A percentile compares a stretch with the other conserved stretches of the same genome.
Conservation (phyloP, 1,140 invertebrate genomes). For the Pachyrhynchus sulphureomaculatus region DNA sequence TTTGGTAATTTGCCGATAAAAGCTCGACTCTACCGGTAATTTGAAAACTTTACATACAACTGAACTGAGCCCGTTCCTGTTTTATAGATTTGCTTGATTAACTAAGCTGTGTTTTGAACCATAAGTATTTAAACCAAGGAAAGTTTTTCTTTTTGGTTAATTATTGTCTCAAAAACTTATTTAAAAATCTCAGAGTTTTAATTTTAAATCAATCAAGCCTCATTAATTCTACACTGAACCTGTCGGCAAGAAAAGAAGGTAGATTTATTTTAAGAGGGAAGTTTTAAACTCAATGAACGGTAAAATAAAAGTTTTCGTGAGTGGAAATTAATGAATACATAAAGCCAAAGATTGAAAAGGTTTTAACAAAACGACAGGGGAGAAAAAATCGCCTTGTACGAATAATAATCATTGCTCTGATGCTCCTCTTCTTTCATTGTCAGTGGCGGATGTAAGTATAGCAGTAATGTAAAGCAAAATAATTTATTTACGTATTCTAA, state of each 20-base stretch:
- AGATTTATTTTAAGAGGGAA: constrained; percentile 9
- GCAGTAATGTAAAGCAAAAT: too few relatives aligned
- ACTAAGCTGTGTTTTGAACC: too few relatives aligned
- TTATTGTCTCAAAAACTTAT: background rate
- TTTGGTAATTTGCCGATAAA: too few relatives aligned
- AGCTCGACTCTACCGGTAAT: too few relatives aligned
- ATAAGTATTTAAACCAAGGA: too few relatives aligned
- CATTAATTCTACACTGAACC: constrained; percentile 14
- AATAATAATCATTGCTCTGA: constrained; percentile 20
- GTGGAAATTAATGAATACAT: constrained; percentile 33
- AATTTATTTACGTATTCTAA: too few relatives aligned
- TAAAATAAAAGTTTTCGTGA: constrained; percentile 35
- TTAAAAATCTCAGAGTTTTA: constrained; percentile 8
- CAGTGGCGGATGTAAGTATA: constrained; percentile 6
- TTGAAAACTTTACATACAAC: too few relatives aligned
- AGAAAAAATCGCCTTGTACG: constrained; percentile 19
- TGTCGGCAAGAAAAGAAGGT: constrained; percentile 13
- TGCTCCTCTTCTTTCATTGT: background rate
- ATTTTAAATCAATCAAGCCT: constrained; percentile 22
- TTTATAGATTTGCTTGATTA: too few relatives aligned
- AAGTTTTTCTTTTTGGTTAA: too few relatives aligned
- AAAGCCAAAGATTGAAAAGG: constrained; percentile 30
- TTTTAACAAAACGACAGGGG: constrained; percentile 16
- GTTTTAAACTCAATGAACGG: constrained; percentile 25
- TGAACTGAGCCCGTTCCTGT: too few relatives aligned